A percentile compares a stretch with the other conserved stretches of the same genome.
Evolutionary conservation across 2,113 vertebrate genomes (phyloP).

Genomic region (Mobula hypostoma): DNA sequence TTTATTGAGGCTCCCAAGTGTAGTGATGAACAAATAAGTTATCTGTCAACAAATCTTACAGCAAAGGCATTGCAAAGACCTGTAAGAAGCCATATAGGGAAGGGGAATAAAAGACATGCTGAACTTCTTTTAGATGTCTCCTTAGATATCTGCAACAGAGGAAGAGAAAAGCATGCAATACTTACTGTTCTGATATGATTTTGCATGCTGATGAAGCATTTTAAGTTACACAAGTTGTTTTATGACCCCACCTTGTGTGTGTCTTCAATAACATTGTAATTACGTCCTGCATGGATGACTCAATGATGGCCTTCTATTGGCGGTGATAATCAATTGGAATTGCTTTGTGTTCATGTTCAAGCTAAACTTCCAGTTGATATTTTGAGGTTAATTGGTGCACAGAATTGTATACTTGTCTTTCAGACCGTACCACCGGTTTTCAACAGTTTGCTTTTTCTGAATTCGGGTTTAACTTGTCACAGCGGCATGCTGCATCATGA

Average conservation of each 20-base stretch:
- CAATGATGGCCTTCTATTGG: not conserved
- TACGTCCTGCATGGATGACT: not conserved
- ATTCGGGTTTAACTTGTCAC: not conserved
- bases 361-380: not conserved
- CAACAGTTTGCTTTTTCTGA: constrained; percentile 15
- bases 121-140: not conserved
- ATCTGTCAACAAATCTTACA: not conserved
- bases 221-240: not conserved
- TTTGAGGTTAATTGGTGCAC: not conserved
- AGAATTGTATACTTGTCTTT: not conserved
- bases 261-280: not conserved
- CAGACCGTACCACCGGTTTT: not conserved
- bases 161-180: not conserved
- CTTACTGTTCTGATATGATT: not conserved
- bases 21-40: not conserved
- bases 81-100: not conserved
- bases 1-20: not conserved
- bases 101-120: not conserved
- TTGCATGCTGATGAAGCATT: constrained; percentile 15
- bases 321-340: not conserved
- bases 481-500: not conserved
- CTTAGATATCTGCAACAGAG: not conserved
- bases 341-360: not conserved
- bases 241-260: not conserved
- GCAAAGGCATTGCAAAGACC: not conserved